Base-by-base conservation (phyloP, 2,113 vertebrate species). In the Nothobranchius furzeri region DNA sequence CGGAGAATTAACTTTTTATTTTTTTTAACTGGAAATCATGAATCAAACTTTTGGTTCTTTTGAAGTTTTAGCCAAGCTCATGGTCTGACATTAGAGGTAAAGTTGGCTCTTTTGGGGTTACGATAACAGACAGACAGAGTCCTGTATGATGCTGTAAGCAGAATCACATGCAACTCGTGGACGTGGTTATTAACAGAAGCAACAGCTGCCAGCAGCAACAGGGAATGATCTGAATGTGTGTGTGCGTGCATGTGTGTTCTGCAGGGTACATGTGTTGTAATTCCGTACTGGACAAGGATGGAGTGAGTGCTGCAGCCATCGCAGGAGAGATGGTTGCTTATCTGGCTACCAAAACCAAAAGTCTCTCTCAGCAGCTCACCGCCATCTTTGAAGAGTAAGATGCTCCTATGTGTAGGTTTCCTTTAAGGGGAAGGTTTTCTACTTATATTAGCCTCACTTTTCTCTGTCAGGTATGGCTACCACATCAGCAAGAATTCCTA, bases 201-300 rank as follows among this genome's bases (percentile, higher is more conserved):
- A 17, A 43, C 53, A 65, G 64, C 59, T 67, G 66, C 64, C 60
- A 40, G 6, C 56, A 66, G 64, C 60, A 72, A 43, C 42, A 55
- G 52, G 60, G 45, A 7, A 36, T 70, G 5, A 66, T 73, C 37
- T 70, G 60, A 30, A 49, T 57, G 47, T 47, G 25, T 68, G 17
- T 76, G 14, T 78, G 37, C 9, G 37, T 40, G 37, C 9, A 9
- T 40, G 36, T 74, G 52, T 83, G 55, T 81, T 30, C 68, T 70
- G 8, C 71, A 99, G 98, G 97, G 0, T 99, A 98, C 46, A 99
- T 99, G 98, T 98, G 97, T 82, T 94, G 95, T 75, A 92, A 96
- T 14, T 92, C 90, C 47, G 97, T 99, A n/a, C 76, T 99, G 90
- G 98, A 99, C 90, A 99, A 99, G 86, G 98, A 99, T 46, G 98